Evolutionary conservation across 2,888 invertebrate genomes (phyloP).

Genomic region (Aphidoletes aphidimyza): DNA sequence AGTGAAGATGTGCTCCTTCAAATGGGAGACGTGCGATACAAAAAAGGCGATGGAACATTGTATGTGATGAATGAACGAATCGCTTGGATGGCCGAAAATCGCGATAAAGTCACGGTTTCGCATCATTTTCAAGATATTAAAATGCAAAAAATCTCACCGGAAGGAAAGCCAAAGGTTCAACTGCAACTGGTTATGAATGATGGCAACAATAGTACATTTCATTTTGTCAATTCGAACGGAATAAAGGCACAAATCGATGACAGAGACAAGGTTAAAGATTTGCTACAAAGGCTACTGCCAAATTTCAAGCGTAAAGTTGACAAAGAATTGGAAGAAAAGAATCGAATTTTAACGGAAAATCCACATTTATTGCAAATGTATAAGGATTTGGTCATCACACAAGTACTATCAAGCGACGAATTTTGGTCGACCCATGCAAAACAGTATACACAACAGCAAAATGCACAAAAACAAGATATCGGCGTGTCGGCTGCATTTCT

Average conservation of each 20-base stretch:
- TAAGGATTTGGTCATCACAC: conserved; percentile 95
- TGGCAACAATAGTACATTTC: conserved; percentile 95
- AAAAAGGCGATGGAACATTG: conserved; percentile 95
- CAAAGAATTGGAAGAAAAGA: conserved; percentile 89
- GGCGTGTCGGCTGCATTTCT: conserved; percentile 84
- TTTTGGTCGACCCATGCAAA: conserved; percentile 95
- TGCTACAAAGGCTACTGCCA: conserved; percentile 89
- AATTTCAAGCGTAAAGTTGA: conserved; percentile 93
- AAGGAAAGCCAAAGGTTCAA: conserved; percentile 97
- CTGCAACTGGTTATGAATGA: conserved; percentile 95
- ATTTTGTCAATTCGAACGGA: conserved; percentile 91
- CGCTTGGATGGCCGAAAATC: conserved; percentile 95
- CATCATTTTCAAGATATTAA: conserved; percentile 96
- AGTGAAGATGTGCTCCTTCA: conserved; percentile 95
- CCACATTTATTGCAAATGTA: conserved; percentile 93
- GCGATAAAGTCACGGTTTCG: conserved; percentile 91
- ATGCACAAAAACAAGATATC: conserved; percentile 82
- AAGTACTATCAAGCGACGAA: conserved; percentile 95
- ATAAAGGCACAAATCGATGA: conserved; percentile 86
- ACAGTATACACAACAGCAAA: conserved; percentile 78
- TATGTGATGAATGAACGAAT: conserved; percentile 94
- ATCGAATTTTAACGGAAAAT: conserved; percentile 88
- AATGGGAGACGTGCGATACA: conserved; percentile 90
- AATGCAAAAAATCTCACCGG: conserved; percentile 96
- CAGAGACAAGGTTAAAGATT: conserved; percentile 91